Evolutionary conservation across 2,797 vertebrate genomes (phyloP), one percentile per base, ranked within the genome.

Genomic region (Cyprinella venusta): DNA sequence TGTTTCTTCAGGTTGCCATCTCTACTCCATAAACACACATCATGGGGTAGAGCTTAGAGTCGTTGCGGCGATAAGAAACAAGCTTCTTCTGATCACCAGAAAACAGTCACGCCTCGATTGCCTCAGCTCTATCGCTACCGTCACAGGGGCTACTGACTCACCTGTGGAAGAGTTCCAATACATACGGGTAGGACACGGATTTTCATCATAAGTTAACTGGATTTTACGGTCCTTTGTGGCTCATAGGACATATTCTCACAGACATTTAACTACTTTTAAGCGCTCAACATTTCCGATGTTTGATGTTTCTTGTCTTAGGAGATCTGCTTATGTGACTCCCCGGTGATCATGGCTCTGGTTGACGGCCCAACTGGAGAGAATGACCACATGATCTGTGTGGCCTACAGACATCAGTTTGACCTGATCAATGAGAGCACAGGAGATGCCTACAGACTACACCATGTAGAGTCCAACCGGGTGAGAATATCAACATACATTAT

Each of bases 161-260:
- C 97, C 97, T 0, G 95, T 97, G 72, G 98, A 99, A 81, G 97
- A 98, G 91, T 99, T 99, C 92, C 98, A 99, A 90, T 99, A 99
- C 91, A 99, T 99, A 91, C 93, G 98, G 96, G 94, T 95, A 91
- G 50, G 83, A 67, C 52, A 83, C 8, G 0, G 16, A 24, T 38
- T 10, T n/a, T 61, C 54, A 16, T n/a, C 4, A 9, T 26, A 61
- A 16, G 8, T 59, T 54, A 21, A 30, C 5, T 70, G 65, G 2
- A 40, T 67, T 54, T 79, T 21, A 48, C 30, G 4, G 9, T n/a
- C 33, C 56, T 42, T 80, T 80, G 50, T 30, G 9, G 36, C 30
- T 9, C 36, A 33, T 24, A 33, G 30, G 38, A 24, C 33, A 6
- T 5, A 33, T 70, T 30, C 21, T 36, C 8, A 65, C 59, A 52